phyloP scores from a whole-genome alignment of 2,797 vertebrate species.

The Sandelia bainsii region DNA sequence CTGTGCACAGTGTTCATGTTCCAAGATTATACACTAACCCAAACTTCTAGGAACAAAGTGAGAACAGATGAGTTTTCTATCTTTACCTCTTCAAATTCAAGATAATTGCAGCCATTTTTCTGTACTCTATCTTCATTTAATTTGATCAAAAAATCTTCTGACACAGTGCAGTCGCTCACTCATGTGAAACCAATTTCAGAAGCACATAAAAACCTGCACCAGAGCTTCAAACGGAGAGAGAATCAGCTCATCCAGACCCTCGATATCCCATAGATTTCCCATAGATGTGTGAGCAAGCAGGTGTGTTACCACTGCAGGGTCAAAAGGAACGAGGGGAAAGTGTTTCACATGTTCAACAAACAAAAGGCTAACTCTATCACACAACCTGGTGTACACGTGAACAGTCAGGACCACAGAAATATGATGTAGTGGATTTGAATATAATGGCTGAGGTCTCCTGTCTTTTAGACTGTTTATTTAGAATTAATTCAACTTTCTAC shows the following conservation, averaged over 20 bases:
- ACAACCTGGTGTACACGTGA: conserved; percentile 26
- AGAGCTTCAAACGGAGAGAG: conserved; percentile 56
- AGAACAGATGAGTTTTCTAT: conserved; percentile 61
- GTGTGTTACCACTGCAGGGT: conserved; percentile 23
- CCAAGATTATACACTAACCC: conserved; percentile 42
- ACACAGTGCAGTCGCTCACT: conserved; percentile 71
- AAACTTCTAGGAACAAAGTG: conserved; percentile 33
- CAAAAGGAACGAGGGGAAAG: conserved; percentile 9
- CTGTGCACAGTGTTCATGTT: conserved; percentile 19
- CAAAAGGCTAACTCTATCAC: not conserved
- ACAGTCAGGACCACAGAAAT: conserved; percentile 47
- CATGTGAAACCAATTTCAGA: conserved; percentile 87
- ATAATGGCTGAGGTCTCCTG: not conserved
- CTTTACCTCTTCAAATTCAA: conserved; percentile 66
- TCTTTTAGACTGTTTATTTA: not conserved
- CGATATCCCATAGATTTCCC: conserved; percentile 12
- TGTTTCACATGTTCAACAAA: conserved; percentile 1
- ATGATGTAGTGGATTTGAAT: conserved; percentile 24
- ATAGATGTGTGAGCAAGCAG: conserved; percentile 17
- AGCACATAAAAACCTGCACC: conserved; percentile 51
- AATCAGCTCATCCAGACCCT: conserved; percentile 49
- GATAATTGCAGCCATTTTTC: conserved; percentile 55
- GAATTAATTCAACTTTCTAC: not conserved
- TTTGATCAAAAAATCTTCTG: conserved; percentile 82
- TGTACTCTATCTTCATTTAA: conserved; percentile 67